Evolutionary conservation across 2,797 vertebrate species (phyloP).

Genomic region (Halcyon leucocephala): DNA sequence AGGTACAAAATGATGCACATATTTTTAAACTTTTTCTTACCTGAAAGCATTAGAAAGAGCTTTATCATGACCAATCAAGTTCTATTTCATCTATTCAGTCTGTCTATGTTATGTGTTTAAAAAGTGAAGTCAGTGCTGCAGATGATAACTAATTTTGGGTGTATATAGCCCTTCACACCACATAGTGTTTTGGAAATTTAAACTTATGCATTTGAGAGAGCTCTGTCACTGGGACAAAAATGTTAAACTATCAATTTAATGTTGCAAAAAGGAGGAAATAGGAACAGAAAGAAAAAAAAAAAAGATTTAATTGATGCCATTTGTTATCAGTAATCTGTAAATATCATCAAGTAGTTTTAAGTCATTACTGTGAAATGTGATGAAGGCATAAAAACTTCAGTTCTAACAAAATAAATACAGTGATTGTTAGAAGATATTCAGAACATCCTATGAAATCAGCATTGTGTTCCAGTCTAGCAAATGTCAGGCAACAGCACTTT

Average conservation of each 20-base stretch:
- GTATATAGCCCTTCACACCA: background rate
- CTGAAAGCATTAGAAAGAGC: background rate
- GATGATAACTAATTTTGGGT: background rate
- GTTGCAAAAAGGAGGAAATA: background rate
- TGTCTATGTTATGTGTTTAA: background rate
- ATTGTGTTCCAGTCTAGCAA: background rate
- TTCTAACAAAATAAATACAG: background rate
- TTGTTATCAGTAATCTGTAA: background rate
- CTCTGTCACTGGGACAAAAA: background rate
- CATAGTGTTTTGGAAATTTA: background rate
- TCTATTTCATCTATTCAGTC: background rate
- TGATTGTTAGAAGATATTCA: background rate
- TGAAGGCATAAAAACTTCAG: background rate
- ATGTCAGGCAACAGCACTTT: background rate
- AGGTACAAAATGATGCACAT: background rate
- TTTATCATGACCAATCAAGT: background rate
- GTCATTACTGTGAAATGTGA: background rate
- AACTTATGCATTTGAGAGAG: background rate
- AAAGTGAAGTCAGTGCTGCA: background rate
- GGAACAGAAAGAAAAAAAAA: background rate
- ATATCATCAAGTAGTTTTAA: background rate
- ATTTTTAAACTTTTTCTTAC: background rate
- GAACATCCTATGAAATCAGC: background rate
- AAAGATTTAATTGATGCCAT: background rate
- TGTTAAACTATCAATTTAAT: background rate